Conservation (phyloP, 2,113 vertebrate species). For the Calyptomena viridis region DNA sequence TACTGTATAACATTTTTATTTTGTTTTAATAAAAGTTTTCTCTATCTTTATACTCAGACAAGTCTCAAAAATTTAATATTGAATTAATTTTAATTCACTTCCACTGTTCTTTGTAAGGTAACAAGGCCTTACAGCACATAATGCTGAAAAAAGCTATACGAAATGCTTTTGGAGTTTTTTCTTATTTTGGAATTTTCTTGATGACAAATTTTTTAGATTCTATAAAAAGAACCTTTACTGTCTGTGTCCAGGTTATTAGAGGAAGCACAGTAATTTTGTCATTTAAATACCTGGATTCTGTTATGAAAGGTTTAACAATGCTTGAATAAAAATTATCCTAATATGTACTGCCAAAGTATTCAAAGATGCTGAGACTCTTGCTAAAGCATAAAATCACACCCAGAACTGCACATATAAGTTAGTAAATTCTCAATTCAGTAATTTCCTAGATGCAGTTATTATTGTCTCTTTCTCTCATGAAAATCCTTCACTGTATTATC, state of each 20-base stretch:
- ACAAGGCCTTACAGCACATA: neutral
- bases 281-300: neutral
- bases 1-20: too few relatives aligned
- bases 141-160: neutral
- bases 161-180: neutral
- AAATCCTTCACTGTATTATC: neutral
- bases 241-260: neutral
- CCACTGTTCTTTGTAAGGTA: too few relatives aligned
- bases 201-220: neutral
- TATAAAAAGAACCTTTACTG: neutral
- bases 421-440: neutral
- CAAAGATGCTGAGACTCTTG: neutral
- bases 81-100: too few relatives aligned
- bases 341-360: neutral
- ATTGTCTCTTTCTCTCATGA: neutral
- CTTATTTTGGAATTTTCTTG: neutral
- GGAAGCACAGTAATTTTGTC: neutral
- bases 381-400: neutral
- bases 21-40: too few relatives aligned
- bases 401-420: neutral
- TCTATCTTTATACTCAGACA: too few relatives aligned
- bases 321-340: neutral
- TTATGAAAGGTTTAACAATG: neutral
- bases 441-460: neutral
- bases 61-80: too few relatives aligned